Evolutionary conservation across 2,797 vertebrate genomes (phyloP), one percentile per base, ranked within the genome.

Genomic region (Schizopygopsis pylzovi): DNA sequence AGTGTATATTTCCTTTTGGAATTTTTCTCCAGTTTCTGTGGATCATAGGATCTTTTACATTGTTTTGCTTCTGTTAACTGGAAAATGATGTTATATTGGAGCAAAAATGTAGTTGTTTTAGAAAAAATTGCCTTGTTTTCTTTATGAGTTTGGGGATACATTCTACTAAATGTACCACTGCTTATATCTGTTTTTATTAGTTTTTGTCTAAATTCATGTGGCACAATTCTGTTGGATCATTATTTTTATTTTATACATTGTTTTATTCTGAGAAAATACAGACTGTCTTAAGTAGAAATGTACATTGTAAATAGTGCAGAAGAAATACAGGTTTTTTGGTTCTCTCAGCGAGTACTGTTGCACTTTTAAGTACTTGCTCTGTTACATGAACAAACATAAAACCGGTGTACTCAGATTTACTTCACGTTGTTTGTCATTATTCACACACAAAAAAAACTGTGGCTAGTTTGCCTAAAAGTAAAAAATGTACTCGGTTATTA

Each of bases 371-470:
- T 71, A 56, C 45, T 68, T 45, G 43, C 70, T 73, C 25, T n/a
- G 12, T 83, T 9, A 76, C n/a, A 41, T 54, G 15, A 82, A 82
- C 67, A 82, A 70, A 71, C 49, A 71, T 71, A 63, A 83, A 49
- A 49, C 41, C 4, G 16, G 54, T n/a, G 1, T 63, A 28, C 5
- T 61, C 12, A 1, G 25, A 47, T 63, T 73, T 37, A 3, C 41
- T 47, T 47, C 5, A 10, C 18, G 20, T 63, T 22, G 39, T 61
- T 73, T 70, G 33, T 47, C 10, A 33, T 56, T 49, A 61, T 45
- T 68, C 12, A 22, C 56, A 82, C 33, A 33, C 33, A 22, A 56
- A 81, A 56, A 81, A 33, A 4, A 8, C 9, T 4, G 22, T 73
- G 63, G 15, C 28, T 67, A 37, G 39, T 22, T 73, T 22, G 37